These are phyloP conservation scores for Neosalanx taihuensis DNA, from an alignment of 2,797 vertebrate species.

Conservation along the genomic window DNA sequence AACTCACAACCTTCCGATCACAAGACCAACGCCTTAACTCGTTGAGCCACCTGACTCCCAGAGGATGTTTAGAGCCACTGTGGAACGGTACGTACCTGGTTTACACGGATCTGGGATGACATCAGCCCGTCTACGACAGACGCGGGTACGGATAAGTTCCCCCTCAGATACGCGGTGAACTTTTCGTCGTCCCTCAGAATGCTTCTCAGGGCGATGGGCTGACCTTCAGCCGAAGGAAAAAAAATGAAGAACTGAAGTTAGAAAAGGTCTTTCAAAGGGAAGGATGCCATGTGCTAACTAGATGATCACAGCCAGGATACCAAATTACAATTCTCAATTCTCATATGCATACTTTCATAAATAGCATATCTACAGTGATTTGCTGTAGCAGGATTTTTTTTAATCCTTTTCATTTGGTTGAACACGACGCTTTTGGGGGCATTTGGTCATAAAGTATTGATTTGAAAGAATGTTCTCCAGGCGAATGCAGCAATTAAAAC, in stretches of 20 bases:
- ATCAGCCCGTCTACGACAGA: conserved; percentile 59
- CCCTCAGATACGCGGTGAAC: conserved; percentile 63
- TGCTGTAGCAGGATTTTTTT: neutral
- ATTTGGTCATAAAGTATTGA: conserved; percentile 1
- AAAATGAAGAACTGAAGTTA: neutral
- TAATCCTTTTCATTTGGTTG: neutral
- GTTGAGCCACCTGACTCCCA: too few relatives aligned
- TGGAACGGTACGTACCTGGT: conserved; percentile 55
- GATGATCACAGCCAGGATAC: neutral
- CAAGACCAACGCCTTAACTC: too few relatives aligned
- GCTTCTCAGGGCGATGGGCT: conserved; percentile 56
- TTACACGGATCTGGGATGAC: conserved; percentile 51
- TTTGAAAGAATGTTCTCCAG: conserved; percentile 25
- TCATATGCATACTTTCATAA: neutral
- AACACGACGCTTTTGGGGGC: conserved; percentile 11
- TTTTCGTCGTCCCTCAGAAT: conserved; percentile 68
- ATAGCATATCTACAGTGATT: neutral
- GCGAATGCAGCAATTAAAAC: conserved; percentile 37
- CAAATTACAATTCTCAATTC: neutral
- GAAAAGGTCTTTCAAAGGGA: neutral
- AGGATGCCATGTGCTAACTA: neutral
- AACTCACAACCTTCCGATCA: too few relatives aligned
- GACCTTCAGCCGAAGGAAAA: conserved; percentile 44
- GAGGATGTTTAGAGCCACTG: neutral
- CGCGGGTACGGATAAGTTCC: conserved; percentile 52